These are phyloP conservation scores for Melinopterus prodromus DNA, from an alignment of 2,888 invertebrate genomes.

Conservation along the genomic window DNA sequence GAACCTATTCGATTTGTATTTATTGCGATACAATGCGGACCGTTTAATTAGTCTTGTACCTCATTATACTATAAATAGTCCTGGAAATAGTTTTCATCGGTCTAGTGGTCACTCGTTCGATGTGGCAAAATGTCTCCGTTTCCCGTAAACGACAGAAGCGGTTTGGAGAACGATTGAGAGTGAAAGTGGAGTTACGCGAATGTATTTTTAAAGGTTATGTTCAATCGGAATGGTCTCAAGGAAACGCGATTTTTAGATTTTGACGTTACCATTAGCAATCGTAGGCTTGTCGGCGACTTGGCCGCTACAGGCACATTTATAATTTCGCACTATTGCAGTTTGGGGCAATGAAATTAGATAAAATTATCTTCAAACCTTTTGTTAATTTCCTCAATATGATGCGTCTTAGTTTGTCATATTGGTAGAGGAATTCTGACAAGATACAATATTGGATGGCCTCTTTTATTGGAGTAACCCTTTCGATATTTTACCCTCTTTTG, in stretches of 20 bases:
- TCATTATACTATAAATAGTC: constrained; percentile 20
- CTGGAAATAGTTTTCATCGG: constrained; percentile 22
- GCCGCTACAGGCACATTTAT: no score
- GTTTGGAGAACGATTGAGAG: background rate
- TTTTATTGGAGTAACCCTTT: no score
- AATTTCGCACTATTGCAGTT: no score
- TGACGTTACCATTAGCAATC: background rate
- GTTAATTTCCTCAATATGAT: no score
- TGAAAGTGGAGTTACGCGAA: background rate
- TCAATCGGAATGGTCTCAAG: constrained; percentile 14
- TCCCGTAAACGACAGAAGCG: constrained; percentile 6
- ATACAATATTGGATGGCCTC: no score
- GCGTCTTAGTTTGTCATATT: no score
- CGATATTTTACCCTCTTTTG: no score
- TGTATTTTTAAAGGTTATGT: constrained; percentile 13
- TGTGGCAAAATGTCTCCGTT: background rate
- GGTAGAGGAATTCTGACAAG: no score
- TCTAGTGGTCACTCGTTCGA: background rate
- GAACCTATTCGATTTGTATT: constrained; percentile 15
- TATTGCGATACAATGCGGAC: constrained; percentile 22
- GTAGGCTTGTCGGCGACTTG: no score
- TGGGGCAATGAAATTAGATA: no score
- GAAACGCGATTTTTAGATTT: constrained; percentile 5
- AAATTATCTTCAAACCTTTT: no score
- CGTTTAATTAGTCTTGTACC: constrained; percentile 26